phyloP scores from a whole-genome alignment of 1,140 invertebrate species.

The Hestina assimilis region DNA sequence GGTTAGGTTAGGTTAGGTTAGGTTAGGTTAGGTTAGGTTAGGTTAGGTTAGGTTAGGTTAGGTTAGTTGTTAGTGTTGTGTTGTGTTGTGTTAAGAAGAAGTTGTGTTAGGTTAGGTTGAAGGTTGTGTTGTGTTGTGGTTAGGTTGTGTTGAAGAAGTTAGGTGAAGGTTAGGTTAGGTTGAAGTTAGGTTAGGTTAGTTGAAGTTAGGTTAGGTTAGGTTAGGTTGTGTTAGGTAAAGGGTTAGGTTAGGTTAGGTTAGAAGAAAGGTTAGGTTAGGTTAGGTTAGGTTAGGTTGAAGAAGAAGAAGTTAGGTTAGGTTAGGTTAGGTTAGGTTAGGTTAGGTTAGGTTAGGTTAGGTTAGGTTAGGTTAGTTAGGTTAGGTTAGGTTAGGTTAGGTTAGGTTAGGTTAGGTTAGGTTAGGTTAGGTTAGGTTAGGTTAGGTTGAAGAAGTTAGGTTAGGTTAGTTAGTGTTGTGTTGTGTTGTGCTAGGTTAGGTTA shows the following conservation, averaged over 20 bases:
- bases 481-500: too few species aligned
- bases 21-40: conserved; percentile 4
- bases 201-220: too few species aligned
- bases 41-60: conserved; percentile 4
- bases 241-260: too few species aligned
- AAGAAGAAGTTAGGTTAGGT: too few species aligned
- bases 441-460: too few species aligned
- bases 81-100: background rate
- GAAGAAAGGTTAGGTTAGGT: conserved; percentile 10
- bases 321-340: conserved; percentile 4
- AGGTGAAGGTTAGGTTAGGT: background rate
- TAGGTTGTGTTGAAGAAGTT: too few species aligned
- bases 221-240: too few species aligned
- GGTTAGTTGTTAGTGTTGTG: too few species aligned
- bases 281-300: too few species aligned
- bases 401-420: conserved; percentile 14
- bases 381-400: conserved; percentile 16
- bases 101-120: conserved; percentile 1
- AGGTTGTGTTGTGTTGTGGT: too few species aligned
- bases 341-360: conserved; percentile 4
- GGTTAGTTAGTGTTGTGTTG: too few species aligned
- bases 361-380: conserved; percentile 13
- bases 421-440: conserved; percentile 14
- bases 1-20: conserved; percentile 4
- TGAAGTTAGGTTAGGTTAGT: too few species aligned